Evolutionary conservation across 2,113 vertebrate species (phyloP), one percentile per base, ranked within the genome.

Genomic region (Salvelinus sp.): DNA sequence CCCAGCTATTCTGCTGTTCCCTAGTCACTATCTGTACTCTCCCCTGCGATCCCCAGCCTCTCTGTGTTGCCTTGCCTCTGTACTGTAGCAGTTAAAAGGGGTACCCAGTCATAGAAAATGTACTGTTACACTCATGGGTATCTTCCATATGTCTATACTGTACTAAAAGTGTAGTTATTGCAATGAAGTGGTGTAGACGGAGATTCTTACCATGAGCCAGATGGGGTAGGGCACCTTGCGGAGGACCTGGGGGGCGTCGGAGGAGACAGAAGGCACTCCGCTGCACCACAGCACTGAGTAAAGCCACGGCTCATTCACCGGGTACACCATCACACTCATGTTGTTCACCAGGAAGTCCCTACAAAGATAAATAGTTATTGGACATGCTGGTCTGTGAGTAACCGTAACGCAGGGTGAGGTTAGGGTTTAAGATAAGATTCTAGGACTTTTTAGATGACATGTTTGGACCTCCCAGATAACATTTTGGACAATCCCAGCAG

Each of bases 281-380:
- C 95, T 91, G 0, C 97, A 99, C 97, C 97, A 98, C 78, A 99
- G 88, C 70, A 95, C 73, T n/a, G 97, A 99, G 93, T 94, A 98
- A 0, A 99, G 93, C 97, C 97, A 99, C 0, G 96, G 95, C 10
- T 95, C 92, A 0, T 99, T 99, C 89, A 99, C 96, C 0, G 95
- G 93, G 92, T 95, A 98, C 77, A 97, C 92, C 33, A 95, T 98
- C 78, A 98, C 92, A 0, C 95, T 98, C 84, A 98, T 86, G 72
- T 99, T 99, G 2, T 93, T 94, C 62, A 84, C 87, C 3, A 91
- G 50, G 1, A 96, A 97, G 78, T 95, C 94, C 92, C 97, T 99
- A 90, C 27, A 67, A 22, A 0, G 50, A 76, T 12, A 27, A 30
- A 18, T 6, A 73, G 73, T 48, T 48, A 63, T 18, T 22, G 22